Evolutionary conservation across 2,888 invertebrate species (phyloP).

Genomic region (Troides aeacus): DNA sequence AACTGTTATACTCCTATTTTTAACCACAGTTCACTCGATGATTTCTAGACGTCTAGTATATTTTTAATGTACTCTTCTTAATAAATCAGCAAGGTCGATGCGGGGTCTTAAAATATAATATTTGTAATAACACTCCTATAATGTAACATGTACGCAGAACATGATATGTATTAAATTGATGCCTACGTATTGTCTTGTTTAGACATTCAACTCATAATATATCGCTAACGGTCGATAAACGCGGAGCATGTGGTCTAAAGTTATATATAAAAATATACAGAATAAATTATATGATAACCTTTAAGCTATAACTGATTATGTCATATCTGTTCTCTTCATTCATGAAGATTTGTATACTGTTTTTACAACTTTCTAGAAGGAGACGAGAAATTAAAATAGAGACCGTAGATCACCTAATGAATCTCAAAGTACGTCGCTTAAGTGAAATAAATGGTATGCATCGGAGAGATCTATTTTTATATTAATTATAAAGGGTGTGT

Average conservation of each 20-base stretch:
- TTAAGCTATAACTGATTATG: too few species aligned
- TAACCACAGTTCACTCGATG: not conserved
- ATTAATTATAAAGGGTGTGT: too few species aligned
- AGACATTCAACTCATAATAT: conserved; percentile 38
- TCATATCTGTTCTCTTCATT: too few species aligned
- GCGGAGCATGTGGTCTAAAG: conserved; percentile 29
- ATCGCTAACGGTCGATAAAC: conserved; percentile 38
- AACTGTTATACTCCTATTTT: too few species aligned
- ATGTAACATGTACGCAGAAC: conserved; percentile 5
- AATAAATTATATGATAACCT: too few species aligned
- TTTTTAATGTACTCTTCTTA: not conserved
- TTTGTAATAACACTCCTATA: not conserved
- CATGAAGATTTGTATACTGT: too few species aligned
- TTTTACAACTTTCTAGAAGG: too few species aligned
- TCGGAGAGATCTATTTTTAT: too few species aligned
- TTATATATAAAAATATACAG: not conserved
- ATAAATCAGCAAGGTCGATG: not conserved
- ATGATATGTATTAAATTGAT: conserved; percentile 19
- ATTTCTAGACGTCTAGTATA: not conserved
- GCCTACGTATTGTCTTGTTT: conserved; percentile 34
- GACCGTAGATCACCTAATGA: too few species aligned
- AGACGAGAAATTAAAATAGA: too few species aligned
- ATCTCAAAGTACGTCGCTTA: too few species aligned
- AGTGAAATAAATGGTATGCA: too few species aligned
- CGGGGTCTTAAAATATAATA: not conserved